Conservation (phyloP, 2,797 vertebrate species). For the Leptodactylus fallax region DNA sequence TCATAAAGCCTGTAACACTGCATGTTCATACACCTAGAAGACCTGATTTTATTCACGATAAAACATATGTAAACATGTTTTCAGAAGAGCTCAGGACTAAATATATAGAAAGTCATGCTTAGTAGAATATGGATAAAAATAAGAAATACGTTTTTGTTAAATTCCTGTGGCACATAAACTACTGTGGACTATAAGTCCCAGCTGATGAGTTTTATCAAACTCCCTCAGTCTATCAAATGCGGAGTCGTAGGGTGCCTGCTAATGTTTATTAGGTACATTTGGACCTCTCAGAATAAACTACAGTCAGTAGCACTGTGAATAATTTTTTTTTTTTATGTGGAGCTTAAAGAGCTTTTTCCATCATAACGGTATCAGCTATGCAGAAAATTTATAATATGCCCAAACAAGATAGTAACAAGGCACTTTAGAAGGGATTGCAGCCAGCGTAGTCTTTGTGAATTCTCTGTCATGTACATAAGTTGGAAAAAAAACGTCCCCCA, state of each 20-base stretch:
- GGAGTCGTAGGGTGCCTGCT: background rate
- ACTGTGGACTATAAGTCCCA: background rate
- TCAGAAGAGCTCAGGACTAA: slow-evolving; percentile 41
- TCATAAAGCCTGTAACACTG: slow-evolving; percentile 36
- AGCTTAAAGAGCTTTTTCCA: background rate
- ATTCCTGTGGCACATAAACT: background rate
- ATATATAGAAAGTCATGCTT: slow-evolving; percentile 6
- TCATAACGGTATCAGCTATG: background rate
- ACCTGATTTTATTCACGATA: slow-evolving; percentile 9
- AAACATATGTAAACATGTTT: slow-evolving; percentile 30
- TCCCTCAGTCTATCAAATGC: background rate
- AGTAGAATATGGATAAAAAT: background rate
- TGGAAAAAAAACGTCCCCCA: background rate
- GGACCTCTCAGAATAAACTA: background rate
- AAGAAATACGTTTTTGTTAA: background rate
- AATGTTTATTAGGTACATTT: background rate
- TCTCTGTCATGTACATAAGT: background rate
- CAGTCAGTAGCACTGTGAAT: background rate
- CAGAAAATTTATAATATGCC: background rate
- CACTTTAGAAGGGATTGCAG: background rate
- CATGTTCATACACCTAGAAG: slow-evolving; percentile 52
- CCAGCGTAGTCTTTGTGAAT: background rate
- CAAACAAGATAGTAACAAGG: background rate
- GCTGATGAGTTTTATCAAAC: background rate
- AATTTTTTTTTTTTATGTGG: background rate